A percentile compares a stretch with the other conserved stretches of the same genome.
Evolutionary conservation across 2,888 invertebrate genomes (phyloP).

Genomic region (Oscheius sp.): DNA sequence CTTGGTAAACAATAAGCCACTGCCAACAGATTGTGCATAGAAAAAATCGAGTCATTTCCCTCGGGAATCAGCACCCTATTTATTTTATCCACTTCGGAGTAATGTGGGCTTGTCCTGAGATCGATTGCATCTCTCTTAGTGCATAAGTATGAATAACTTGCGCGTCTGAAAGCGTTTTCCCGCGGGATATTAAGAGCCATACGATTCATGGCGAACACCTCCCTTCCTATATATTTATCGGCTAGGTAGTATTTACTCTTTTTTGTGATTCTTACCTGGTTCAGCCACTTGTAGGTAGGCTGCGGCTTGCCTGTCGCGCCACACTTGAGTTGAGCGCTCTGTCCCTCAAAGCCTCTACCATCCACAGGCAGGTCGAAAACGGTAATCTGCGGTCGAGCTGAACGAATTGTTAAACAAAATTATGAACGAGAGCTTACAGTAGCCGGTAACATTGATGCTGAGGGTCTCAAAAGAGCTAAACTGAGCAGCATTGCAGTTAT

Average conservation of each 20-base stretch:
- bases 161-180: slow-evolving; percentile 27
- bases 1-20: slow-evolving; percentile 16
- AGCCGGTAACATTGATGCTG: slow-evolving; percentile 53
- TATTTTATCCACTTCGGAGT: slow-evolving; percentile 21
- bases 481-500: slow-evolving; percentile 60
- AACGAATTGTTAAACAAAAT: neutral
- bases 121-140: slow-evolving; percentile 30
- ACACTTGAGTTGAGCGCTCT: slow-evolving; percentile 56
- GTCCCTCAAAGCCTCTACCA: slow-evolving; percentile 56
- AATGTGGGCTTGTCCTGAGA: slow-evolving; percentile 26
- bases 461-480: slow-evolving; percentile 57
- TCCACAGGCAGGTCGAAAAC: slow-evolving; percentile 55
- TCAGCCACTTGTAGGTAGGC: slow-evolving; percentile 61
- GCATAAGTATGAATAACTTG: slow-evolving; percentile 31
- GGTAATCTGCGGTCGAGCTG: slow-evolving; percentile 58
- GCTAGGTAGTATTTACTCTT: slow-evolving; percentile 2
- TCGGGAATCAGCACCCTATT: slow-evolving; percentile 2
- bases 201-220: slow-evolving; percentile 28
- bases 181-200: slow-evolving; percentile 28
- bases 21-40: slow-evolving; percentile 4
- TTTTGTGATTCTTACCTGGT: slow-evolving; percentile 42
- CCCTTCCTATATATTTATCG: neutral
- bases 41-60: slow-evolving; percentile 8
- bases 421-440: slow-evolving; percentile 41
- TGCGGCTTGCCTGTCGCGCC: slow-evolving; percentile 60